Evolutionary conservation across 2,888 invertebrate species (phyloP).

Genomic region (Pyrrhosoma nymphula): DNA sequence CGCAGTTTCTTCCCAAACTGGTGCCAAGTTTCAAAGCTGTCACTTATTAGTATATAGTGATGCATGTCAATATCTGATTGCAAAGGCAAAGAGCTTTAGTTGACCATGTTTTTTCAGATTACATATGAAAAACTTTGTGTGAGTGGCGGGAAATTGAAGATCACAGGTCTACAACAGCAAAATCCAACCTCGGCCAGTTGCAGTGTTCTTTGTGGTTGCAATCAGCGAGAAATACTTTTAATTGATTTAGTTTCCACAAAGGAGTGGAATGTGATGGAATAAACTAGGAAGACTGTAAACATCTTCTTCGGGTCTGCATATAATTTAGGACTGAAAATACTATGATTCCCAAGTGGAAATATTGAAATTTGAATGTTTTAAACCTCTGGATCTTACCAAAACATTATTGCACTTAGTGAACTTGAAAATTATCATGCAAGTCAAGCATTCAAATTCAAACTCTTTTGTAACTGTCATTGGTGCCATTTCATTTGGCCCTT

Average conservation of each 20-base stretch:
- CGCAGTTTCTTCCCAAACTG: slow-evolving; percentile 67
- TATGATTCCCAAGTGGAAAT: background rate
- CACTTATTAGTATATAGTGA: slow-evolving; percentile 58
- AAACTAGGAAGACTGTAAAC: slow-evolving; percentile 45
- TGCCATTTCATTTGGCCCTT: background rate
- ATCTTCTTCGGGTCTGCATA: slow-evolving; percentile 43
- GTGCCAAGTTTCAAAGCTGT: slow-evolving; percentile 64
- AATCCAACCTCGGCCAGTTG: background rate
- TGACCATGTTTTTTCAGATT: slow-evolving; percentile 16
- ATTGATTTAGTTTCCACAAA: slow-evolving; percentile 36
- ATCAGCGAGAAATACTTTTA: slow-evolving; percentile 40
- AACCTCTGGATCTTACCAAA: background rate
- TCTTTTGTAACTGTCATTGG: background rate
- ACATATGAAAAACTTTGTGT: slow-evolving; percentile 45
- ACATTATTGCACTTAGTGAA: background rate
- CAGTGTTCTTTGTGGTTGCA: slow-evolving; percentile 54
- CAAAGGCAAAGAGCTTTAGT: slow-evolving; percentile 62
- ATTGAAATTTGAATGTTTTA: background rate
- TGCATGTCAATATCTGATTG: slow-evolving; percentile 67
- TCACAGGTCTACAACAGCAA: background rate
- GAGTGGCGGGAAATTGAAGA: slow-evolving; percentile 1
- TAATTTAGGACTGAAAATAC: slow-evolving; percentile 6
- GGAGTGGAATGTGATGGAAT: slow-evolving; percentile 46
- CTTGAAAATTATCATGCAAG: background rate
- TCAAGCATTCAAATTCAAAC: background rate